Evolutionary conservation across 2,797 vertebrate species (phyloP).

Genomic region (Gadopsis marmoratus): DNA sequence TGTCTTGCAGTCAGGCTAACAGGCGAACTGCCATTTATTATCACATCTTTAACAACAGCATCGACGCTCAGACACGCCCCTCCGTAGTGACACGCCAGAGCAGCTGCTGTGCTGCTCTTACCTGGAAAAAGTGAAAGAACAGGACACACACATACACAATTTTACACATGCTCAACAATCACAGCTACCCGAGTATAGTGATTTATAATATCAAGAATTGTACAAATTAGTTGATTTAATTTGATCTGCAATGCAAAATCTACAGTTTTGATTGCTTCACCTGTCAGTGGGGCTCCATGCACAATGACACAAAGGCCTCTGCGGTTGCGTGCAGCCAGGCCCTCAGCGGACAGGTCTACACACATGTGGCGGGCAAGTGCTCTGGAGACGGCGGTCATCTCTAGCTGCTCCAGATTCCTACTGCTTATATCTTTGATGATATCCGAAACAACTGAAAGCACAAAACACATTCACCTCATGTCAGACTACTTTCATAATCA

Average conservation of each 20-base stretch:
- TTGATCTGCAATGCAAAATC: not conserved
- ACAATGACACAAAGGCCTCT: constrained; percentile 88
- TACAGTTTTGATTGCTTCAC: constrained; percentile 69
- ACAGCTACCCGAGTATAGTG: not conserved
- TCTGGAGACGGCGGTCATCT: constrained; percentile 82
- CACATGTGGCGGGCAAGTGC: constrained; percentile 86
- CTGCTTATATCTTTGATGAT: constrained; percentile 36
- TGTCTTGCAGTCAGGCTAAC: constrained; percentile 82
- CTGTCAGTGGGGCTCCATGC: constrained; percentile 89
- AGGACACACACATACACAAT: not conserved
- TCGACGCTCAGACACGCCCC: constrained; percentile 86
- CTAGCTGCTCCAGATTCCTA: constrained; percentile 73
- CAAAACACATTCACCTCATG: not conserved
- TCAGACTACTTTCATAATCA: not conserved
- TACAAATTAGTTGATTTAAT: not conserved
- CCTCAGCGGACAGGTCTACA: constrained; percentile 80
- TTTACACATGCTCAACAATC: not conserved
- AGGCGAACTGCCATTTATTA: constrained; percentile 76
- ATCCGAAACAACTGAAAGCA: constrained; percentile 54
- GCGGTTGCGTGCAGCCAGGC: constrained; percentile 66
- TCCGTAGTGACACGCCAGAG: constrained; percentile 84
- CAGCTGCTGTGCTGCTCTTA: constrained; percentile 79
- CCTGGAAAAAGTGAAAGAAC: constrained; percentile 75
- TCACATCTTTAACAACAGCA: constrained; percentile 83
- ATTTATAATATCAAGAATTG: not conserved